phyloP scores from a whole-genome alignment of 2,797 vertebrate genomes.

The Trematomus bernacchii region DNA sequence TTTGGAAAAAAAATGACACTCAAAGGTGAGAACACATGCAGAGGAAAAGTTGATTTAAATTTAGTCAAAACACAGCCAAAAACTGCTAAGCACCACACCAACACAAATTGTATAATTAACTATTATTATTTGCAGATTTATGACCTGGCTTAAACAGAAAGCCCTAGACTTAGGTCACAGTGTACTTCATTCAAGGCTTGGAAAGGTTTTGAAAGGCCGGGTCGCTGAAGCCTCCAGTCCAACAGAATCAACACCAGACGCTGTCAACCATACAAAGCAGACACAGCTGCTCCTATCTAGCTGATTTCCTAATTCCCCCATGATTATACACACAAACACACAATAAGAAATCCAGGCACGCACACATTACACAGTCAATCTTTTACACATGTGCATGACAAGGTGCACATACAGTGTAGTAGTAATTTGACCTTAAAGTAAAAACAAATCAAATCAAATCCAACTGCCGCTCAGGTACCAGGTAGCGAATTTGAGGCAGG shows the following conservation, averaged over 20 bases:
- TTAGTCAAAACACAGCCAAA: not conserved
- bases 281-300: conserved; percentile 52
- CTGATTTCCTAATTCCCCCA: conserved; percentile 21
- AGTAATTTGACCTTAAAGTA: too few species aligned
- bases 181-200: conserved; percentile 31
- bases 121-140: conserved; percentile 26
- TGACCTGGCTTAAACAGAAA: conserved; percentile 1
- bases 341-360: conserved; percentile 43
- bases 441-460: too few species aligned
- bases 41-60: conserved; percentile 20
- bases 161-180: conserved; percentile 2
- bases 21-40: conserved; percentile 10
- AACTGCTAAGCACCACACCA: not conserved
- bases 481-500: too few species aligned
- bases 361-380: conserved; percentile 1
- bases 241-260: conserved; percentile 58
- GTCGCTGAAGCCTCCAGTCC: conserved; percentile 15
- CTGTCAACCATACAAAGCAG: conserved; percentile 40
- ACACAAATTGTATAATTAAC: conserved; percentile 11
- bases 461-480: too few species aligned
- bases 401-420: not conserved
- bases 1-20: conserved; percentile 43
- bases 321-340: conserved; percentile 26
- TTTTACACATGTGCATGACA: not conserved
- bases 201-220: conserved; percentile 19